Evolutionary conservation across 2,888 invertebrate species (phyloP).

Genomic region (Cenopis cana): DNA sequence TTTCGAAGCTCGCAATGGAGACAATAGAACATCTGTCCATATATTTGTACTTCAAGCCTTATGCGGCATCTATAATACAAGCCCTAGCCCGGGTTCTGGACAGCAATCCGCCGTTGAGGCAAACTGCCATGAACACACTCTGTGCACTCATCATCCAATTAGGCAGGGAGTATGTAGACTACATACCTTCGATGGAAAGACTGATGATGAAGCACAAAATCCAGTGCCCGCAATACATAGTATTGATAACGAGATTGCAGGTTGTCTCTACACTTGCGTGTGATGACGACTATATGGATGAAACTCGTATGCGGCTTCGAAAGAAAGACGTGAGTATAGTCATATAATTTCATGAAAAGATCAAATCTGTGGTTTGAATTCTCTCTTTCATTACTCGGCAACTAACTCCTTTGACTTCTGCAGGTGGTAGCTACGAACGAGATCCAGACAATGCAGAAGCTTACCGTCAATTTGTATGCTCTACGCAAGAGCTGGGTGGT

Average conservation of each 20-base stretch:
- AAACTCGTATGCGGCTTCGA: slow-evolving; percentile 87
- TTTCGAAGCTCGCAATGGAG: slow-evolving; percentile 90
- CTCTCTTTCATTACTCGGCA: no score
- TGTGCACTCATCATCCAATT: slow-evolving; percentile 95
- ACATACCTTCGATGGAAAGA: slow-evolving; percentile 96
- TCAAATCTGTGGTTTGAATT: neutral
- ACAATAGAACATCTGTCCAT: slow-evolving; percentile 96
- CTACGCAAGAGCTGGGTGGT: slow-evolving; percentile 95
- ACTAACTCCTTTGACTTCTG: slow-evolving; percentile 41
- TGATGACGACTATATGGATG: slow-evolving; percentile 89
- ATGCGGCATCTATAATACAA: slow-evolving; percentile 96
- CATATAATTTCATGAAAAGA: neutral
- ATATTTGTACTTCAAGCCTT: slow-evolving; percentile 95
- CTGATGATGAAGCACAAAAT: slow-evolving; percentile 93
- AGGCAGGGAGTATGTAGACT: slow-evolving; percentile 96
- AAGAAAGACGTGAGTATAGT: slow-evolving; percentile 86
- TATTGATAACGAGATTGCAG: slow-evolving; percentile 90
- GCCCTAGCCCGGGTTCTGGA: slow-evolving; percentile 95
- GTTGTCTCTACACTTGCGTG: slow-evolving; percentile 91
- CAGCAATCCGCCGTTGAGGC: slow-evolving; percentile 90
- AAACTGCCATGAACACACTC: slow-evolving; percentile 95
- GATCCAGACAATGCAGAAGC: slow-evolving; percentile 89
- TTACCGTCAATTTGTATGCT: slow-evolving; percentile 92
- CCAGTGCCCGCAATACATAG: slow-evolving; percentile 90
- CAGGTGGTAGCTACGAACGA: slow-evolving; percentile 69